Conservation (phyloP, 2,797 vertebrate genomes). For the Syngnathus rostellatus region DNA sequence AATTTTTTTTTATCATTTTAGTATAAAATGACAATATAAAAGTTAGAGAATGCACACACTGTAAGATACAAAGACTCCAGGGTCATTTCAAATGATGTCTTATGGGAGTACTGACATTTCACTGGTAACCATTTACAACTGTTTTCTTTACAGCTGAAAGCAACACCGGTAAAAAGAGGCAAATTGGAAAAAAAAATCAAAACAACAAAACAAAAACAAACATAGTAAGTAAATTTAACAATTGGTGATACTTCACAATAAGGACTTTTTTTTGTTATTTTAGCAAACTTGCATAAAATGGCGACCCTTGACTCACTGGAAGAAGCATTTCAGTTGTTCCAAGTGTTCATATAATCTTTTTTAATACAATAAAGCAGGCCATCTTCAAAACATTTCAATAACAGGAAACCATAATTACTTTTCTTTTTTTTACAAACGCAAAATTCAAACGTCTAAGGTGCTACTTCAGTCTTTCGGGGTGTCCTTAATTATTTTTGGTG, state of each 20-base stretch:
- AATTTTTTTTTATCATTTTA: slow-evolving; percentile 75
- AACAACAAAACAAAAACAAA: slow-evolving; percentile 14
- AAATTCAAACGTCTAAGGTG: slow-evolving; percentile 77
- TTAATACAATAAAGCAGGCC: slow-evolving; percentile 59
- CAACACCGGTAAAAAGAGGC: slow-evolving; percentile 39
- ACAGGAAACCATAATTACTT: slow-evolving; percentile 46
- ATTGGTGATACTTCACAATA: slow-evolving; percentile 90
- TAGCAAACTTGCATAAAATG: slow-evolving; percentile 86
- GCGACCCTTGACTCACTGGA: slow-evolving; percentile 65
- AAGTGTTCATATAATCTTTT: slow-evolving; percentile 52
- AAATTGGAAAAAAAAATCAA: slow-evolving; percentile 76
- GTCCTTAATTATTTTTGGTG: slow-evolving; percentile 73
- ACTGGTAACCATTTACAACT: slow-evolving; percentile 83
- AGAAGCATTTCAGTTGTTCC: slow-evolving; percentile 65
- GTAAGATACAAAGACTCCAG: slow-evolving; percentile 97
- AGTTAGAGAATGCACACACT: slow-evolving; percentile 89
- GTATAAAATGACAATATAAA: slow-evolving; percentile 99
- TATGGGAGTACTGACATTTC: slow-evolving; percentile 81
- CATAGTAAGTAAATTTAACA: slow-evolving; percentile 95
- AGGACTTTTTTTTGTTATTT: slow-evolving; percentile 54
- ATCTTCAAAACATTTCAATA: slow-evolving; percentile 55
- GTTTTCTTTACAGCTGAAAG: slow-evolving; percentile 69
- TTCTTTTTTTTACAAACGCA: slow-evolving; percentile 66
- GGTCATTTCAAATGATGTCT: slow-evolving; percentile 87
- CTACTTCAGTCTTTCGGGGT: slow-evolving; percentile 84